Evolutionary conservation across 2,888 invertebrate genomes (phyloP).

Genomic region (Eucriotettix oculatus): DNA sequence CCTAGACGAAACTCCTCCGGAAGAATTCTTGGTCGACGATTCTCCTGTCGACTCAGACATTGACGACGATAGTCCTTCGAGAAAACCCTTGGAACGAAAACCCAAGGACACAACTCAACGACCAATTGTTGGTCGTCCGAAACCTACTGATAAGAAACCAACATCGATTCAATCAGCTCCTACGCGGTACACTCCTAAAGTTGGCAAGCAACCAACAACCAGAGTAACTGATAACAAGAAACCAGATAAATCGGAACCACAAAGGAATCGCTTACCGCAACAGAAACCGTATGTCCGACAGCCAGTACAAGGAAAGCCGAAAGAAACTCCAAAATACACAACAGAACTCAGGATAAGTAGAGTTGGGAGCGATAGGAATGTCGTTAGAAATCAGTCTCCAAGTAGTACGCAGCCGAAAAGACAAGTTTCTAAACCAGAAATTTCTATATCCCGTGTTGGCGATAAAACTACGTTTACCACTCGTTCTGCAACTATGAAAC

Average conservation of each 20-base stretch:
- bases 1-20: constrained; percentile 17
- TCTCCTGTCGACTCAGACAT: not conserved
- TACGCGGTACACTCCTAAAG: not conserved
- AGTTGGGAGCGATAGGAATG: constrained; percentile 1
- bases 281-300: not conserved
- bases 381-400: not conserved
- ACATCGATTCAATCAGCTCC: not conserved
- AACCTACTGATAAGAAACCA: not conserved
- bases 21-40: constrained; percentile 33
- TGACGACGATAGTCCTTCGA: not conserved
- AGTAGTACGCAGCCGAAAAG: not conserved
- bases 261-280: not conserved
- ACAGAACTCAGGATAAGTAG: too few relatives aligned
- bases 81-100: not conserved
- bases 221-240: too few relatives aligned
- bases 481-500: not conserved
- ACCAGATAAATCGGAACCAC: not conserved
- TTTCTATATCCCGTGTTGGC: constrained; percentile 8
- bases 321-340: not conserved
- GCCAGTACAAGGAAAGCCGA: not conserved
- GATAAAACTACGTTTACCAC: constrained; percentile 5
- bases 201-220: not conserved
- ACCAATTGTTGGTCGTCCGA: not conserved
- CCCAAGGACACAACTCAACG: not conserved
- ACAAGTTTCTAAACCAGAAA: constrained; percentile 6